Conservation (phyloP, 1,140 invertebrate genomes). For the Monochamus saltuarius region DNA sequence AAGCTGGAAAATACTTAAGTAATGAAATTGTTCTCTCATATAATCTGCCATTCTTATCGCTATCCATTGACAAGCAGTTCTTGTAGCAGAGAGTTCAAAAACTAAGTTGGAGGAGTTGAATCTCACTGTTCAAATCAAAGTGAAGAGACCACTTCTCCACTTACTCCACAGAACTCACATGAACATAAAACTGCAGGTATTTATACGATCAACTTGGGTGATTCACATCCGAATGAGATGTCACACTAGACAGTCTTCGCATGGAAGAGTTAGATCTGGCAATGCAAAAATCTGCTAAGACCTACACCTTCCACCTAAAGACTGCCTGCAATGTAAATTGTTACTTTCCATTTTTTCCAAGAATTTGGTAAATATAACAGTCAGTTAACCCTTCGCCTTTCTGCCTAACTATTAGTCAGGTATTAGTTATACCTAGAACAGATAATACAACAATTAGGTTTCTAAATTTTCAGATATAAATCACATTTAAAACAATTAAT, state of each 20-base stretch:
- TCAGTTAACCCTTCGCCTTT: too few relatives aligned
- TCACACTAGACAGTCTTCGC: constrained; percentile 30
- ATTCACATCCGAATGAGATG: background rate
- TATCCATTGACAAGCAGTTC: background rate
- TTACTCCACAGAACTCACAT: constrained; percentile 42
- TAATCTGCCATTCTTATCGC: too few relatives aligned
- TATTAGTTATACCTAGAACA: too few relatives aligned
- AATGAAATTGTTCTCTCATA: too few relatives aligned
- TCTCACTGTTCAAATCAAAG: constrained; percentile 49
- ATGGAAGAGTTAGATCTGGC: constrained; percentile 51
- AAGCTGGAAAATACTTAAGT: too few relatives aligned
- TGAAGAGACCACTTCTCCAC: constrained; percentile 52
- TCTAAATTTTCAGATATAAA: too few relatives aligned
- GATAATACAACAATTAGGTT: too few relatives aligned
- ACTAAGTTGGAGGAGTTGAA: constrained; percentile 52
- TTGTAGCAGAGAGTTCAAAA: constrained; percentile 34
- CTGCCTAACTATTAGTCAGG: too few relatives aligned
- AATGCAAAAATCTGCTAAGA: constrained; percentile 40
- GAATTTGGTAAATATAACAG: background rate
- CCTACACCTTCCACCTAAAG: constrained; percentile 45
- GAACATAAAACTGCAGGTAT: background rate
- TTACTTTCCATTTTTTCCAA: background rate
- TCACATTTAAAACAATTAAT: too few relatives aligned
- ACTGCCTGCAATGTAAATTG: background rate
- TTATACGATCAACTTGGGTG: background rate